phyloP scores from a whole-genome alignment of 2,113 vertebrate genomes.

The Festucalex cinctus region DNA sequence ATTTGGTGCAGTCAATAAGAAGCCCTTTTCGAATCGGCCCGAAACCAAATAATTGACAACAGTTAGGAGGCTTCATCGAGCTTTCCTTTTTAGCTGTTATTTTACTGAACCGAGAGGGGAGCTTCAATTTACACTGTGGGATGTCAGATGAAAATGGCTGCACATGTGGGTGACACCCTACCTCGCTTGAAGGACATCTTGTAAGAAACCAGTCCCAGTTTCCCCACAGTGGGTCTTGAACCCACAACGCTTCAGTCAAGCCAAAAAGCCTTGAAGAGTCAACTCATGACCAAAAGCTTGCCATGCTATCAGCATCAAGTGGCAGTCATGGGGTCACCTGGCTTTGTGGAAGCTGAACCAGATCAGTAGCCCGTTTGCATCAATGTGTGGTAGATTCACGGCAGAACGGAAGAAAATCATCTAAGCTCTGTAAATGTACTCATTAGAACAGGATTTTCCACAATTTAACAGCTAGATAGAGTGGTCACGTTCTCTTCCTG shows the following conservation, averaged over 20 bases:
- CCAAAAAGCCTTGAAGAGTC: neutral
- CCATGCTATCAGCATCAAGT: neutral
- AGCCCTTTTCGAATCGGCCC: neutral
- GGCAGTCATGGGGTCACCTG: neutral
- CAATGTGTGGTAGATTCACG: neutral
- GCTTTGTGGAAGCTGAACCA: constrained; percentile 5
- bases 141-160: neutral
- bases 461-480: neutral
- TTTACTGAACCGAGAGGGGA: neutral
- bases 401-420: too few relatives aligned
- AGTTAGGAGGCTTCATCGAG: neutral
- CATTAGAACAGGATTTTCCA: neutral
- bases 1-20: neutral
- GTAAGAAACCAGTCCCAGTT: neutral
- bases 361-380: constrained; percentile 8
- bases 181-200: neutral
- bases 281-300: neutral
- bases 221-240: neutral
- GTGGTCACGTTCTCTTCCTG: neutral
- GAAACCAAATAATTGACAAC: neutral
- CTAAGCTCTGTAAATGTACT: neutral
- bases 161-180: neutral
- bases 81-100: neutral
- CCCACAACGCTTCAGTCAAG: neutral
- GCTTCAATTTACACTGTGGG: neutral